These are phyloP conservation scores for Plebejus argus DNA, from an alignment of 2,888 invertebrate species.

Conservation along the genomic window DNA sequence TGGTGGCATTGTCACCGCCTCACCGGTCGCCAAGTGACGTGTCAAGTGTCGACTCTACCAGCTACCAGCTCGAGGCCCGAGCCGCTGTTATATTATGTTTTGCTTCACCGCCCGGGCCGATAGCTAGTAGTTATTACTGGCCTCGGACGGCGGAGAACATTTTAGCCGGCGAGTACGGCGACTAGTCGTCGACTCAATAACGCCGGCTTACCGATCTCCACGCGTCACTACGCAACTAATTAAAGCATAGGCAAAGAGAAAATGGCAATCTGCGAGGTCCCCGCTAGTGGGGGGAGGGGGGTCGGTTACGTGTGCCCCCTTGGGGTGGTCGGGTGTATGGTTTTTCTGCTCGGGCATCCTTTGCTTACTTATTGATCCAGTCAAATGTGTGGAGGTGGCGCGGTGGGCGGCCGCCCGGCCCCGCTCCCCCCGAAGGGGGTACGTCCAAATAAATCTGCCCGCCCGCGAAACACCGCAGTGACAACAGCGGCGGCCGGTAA, in stretches of 20 bases:
- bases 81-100: neutral
- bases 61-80: conserved; percentile 32
- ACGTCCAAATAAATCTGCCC: conserved; percentile 82
- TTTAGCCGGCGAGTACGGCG: conserved; percentile 34
- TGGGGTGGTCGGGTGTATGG: conserved; percentile 80
- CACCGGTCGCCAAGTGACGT: conserved; percentile 43
- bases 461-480: conserved; percentile 81
- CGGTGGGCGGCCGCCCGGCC: conserved; percentile 75
- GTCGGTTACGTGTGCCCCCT: conserved; percentile 82
- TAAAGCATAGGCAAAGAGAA: conserved; percentile 82
- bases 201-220: conserved; percentile 74
- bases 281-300: conserved; percentile 71
- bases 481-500: conserved; percentile 77
- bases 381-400: conserved; percentile 82
- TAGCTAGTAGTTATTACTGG: neutral
- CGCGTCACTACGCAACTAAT: conserved; percentile 81
- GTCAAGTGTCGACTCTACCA: conserved; percentile 38
- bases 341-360: conserved; percentile 83
- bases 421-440: conserved; percentile 71
- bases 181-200: conserved; percentile 65
- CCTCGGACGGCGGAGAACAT: neutral
- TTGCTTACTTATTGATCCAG: conserved; percentile 83
- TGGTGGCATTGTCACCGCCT: conserved; percentile 53
- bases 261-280: conserved; percentile 80
- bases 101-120: neutral